Evolutionary conservation across 2,888 invertebrate species (phyloP), one percentile per base, ranked within the genome.

Genomic region (Drosophila austrosaltans): DNA sequence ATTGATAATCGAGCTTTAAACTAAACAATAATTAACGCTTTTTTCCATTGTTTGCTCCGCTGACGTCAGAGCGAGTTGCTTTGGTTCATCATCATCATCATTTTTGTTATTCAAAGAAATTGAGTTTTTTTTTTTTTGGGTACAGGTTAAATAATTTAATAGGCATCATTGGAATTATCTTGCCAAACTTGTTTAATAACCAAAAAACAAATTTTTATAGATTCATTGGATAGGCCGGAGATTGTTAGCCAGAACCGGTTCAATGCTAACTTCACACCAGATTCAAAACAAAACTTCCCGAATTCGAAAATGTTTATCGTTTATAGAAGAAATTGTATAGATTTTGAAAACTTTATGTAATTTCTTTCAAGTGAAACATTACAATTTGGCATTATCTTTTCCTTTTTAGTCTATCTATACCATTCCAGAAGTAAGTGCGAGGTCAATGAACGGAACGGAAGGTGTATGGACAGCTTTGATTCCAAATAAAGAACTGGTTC

Each of bases 11-110:
- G 76, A 66, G 81, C 84, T 88, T 89, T 87, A 89, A 87, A 80
- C 85, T 86, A 77, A 85, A 82, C 77, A 79, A 82, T 82, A 87
- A 88, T 87, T 88, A 87, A 78, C 83, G 83, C 75, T 81, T 59
- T 75, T 78, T 80, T 78, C 16, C 42, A 28, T 39, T 56, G n/a
- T 56, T 56, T 8, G 30, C 7, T 32, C 39, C 7, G 54, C 39
- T 70, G 60, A 61, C 57, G 42, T 30, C 69, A 63, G 30, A 54
- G 10, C 5, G 36, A 63, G 54, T 25, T 10, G 3, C n/a, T 48
- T 42, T 32, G 12, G 28, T 48, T 25, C 22, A 32, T 56, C 16
- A 36, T 44, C 16, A 16, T 16, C 16, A 16, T 16, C 16, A 16
- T 28, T 59, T 22, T 28, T 48, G 48, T 36, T 53, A 54, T 10